phyloP scores from a whole-genome alignment of 2,888 invertebrate species.

The Sabellastarte sp. region DNA sequence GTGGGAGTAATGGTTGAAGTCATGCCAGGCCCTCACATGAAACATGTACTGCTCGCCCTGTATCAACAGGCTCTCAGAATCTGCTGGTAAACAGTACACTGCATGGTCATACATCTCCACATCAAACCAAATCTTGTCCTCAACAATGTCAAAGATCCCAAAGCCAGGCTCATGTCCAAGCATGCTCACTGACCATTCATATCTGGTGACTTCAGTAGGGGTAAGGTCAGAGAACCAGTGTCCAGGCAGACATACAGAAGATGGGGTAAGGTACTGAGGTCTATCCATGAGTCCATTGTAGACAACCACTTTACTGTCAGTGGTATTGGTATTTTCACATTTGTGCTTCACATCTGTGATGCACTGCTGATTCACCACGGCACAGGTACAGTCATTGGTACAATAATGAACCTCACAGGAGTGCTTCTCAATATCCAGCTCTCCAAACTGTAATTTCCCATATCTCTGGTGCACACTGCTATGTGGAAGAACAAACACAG shows the following conservation, averaged over 20 bases:
- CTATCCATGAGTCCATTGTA: not conserved
- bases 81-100: not conserved
- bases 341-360: not conserved
- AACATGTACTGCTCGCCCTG: not conserved
- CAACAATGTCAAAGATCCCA: not conserved
- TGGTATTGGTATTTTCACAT: not conserved
- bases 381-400: slow-evolving; percentile 1
- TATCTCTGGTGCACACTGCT: not conserved
- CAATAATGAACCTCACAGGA: slow-evolving; percentile 2
- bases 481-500: not conserved
- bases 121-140: slow-evolving; percentile 4
- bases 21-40: not conserved
- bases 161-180: not conserved
- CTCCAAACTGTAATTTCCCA: no score
- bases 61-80: not conserved
- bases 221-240: not conserved
- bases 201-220: not conserved
- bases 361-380: slow-evolving; percentile 1
- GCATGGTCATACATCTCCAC: not conserved
- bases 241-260: not conserved
- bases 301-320: not conserved
- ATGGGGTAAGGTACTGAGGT: no score
- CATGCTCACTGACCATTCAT: not conserved
- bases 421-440: slow-evolving; percentile 2
- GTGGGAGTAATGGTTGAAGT: not conserved